Evolutionary conservation across 2,113 vertebrate species (phyloP).

Genomic region (Leucosticte australis): DNA sequence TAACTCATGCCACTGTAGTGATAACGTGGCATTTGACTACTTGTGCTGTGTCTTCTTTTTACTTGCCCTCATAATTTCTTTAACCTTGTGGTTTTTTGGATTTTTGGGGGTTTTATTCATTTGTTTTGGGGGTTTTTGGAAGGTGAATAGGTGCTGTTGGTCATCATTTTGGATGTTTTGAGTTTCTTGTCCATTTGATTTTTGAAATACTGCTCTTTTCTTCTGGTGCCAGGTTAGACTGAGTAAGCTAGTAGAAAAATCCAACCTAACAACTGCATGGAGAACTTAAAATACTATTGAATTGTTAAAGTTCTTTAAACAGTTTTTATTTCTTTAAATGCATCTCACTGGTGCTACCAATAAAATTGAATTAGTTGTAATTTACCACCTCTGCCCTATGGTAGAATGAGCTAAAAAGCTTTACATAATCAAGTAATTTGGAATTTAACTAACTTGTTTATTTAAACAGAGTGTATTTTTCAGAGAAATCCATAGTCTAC

Average conservation of each 20-base stretch:
- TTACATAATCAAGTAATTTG: slow-evolving; percentile 58
- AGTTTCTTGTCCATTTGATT: background rate
- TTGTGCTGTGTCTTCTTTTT: background rate
- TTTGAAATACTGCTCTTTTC: background rate
- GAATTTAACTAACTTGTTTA: slow-evolving; percentile 61
- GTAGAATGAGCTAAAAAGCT: slow-evolving; percentile 46
- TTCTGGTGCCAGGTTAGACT: background rate
- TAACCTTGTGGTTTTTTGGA: accelerated
- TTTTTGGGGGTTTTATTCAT: background rate
- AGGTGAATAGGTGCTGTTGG: background rate
- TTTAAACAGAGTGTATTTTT: slow-evolving; percentile 50
- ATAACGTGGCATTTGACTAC: accelerated
- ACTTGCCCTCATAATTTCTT: background rate
- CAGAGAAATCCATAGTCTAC: slow-evolving; percentile 49
- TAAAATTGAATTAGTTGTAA: slow-evolving; percentile 58
- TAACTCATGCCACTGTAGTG: background rate
- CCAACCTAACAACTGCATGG: background rate
- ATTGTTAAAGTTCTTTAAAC: background rate
- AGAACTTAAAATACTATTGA: background rate
- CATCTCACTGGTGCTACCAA: background rate
- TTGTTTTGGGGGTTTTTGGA: background rate
- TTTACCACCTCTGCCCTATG: background rate
- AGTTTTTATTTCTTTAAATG: background rate
- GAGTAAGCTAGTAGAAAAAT: background rate
- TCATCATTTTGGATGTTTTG: background rate